Evolutionary conservation across 2,888 invertebrate genomes (phyloP), one percentile per base, ranked within the genome.

Genomic region (Leucophenga montana): DNA sequence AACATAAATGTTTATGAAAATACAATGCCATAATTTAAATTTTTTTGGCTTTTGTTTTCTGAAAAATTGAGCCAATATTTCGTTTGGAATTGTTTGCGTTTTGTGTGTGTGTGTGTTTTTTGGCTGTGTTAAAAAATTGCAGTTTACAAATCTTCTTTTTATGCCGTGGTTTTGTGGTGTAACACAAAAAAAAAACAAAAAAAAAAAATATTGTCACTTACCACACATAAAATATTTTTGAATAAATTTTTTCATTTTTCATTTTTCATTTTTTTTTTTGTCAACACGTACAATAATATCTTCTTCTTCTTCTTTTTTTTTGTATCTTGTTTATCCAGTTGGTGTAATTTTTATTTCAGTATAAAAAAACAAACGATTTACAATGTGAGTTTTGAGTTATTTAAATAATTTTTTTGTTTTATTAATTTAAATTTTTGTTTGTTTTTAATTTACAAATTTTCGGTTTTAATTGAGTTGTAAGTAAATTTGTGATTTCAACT

Each of bases 121-220:
- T 33, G 3, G 33, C 33, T 33, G 33, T 8, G 33, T 33, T 62
- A n/a, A 14, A 64, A 61, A 18, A 39, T 61, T 33, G 61, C 61
- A n/a, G 33, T 39, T 39, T 16, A 8, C 31, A 27, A 27, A 27
- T 59, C 39, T 59, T 59, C 39, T 61, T 61, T 61, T 33, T 11
- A 33, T 39, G 8, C 11, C 16, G 14, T 18, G 33, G 61, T 16
- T 39, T 61, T 61, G 61, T 61, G 39, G 39, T 39, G 39, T 11
- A 39, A 39, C 39, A 78, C 73, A 77, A 81, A 78, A 81, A 74
- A 54, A 78, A 79, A 75, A 77, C 79, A 78, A 81, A 74, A 54
- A 78, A 79, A 75, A 77, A 83, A 78, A 81, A 75, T 73, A 33
- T 83, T 77, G 76, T 79, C 85, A 84, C 84, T 84, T 84, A 84